These are phyloP conservation scores for Tethea ocularis DNA, from an alignment of 2,888 invertebrate genomes.

Conservation along the genomic window DNA sequence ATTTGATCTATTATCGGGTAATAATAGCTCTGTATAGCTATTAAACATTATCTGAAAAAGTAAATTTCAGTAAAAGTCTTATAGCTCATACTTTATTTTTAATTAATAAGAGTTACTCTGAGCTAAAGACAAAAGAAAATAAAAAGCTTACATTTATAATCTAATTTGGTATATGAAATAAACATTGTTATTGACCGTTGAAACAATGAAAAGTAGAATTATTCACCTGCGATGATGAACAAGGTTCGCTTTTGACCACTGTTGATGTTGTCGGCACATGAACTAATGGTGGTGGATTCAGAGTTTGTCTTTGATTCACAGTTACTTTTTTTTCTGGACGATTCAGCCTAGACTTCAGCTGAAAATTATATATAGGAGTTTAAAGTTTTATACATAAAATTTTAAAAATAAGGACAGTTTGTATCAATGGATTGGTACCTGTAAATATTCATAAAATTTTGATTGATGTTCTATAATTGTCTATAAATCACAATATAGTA, in stretches of 20 bases:
- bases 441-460: too few relatives aligned
- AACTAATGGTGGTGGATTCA: constrained; percentile 44
- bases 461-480: too few relatives aligned
- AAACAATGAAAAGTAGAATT: constrained; percentile 63
- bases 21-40: not conserved
- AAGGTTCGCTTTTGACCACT: constrained; percentile 41
- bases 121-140: not conserved
- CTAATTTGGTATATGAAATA: not conserved
- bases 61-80: not conserved
- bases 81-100: not conserved
- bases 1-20: constrained; percentile 49
- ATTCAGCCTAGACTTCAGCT: constrained; percentile 87
- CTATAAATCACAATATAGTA: too few relatives aligned
- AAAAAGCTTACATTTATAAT: constrained; percentile 28
- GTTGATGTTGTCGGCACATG: constrained; percentile 46
- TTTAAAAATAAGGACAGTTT: not conserved
- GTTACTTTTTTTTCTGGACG: constrained; percentile 86
- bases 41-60: not conserved
- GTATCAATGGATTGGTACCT: too few relatives aligned
- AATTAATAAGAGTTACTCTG: too few relatives aligned
- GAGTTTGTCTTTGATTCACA: not conserved
- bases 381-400: not conserved
- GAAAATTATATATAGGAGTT: constrained; percentile 44
- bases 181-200: constrained; percentile 46
- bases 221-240: constrained; percentile 42